Evolutionary conservation across 2,797 vertebrate species (phyloP), one percentile per base, ranked within the genome.

Genomic region (Pangasius djambal): DNA sequence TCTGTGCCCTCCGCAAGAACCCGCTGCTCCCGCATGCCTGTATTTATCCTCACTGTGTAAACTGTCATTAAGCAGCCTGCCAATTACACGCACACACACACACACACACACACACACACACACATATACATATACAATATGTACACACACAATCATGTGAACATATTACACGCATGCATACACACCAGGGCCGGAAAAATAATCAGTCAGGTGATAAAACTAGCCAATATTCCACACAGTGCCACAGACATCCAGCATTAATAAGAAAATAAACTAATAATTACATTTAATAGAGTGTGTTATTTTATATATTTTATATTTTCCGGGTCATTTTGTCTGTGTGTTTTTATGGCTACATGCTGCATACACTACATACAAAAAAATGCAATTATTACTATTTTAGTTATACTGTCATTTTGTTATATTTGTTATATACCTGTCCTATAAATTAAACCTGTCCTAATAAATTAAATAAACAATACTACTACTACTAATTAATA

Each of bases 61-160:
- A 92, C 92, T 89, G 91, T 92, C 93, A 95, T 95, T 94, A 93
- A 93, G 93, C 92, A 92, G 92, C 92, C 92, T 92, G 91, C 81
- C 92, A 94, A 92, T 94, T 94, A 93, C 83, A 90, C 86, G 90
- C 91, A 77, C 86, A 89, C 89, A 90, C 89, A 86, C 44, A 75
- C 44, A 50, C 44, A 85, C 69, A 83, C 44, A 78, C 70, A 70
- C n/a, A 82, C 81, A 75, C 20, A 63, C 55, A 75, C 77, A 83
- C 37, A 57, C 57, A 85, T 48, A 40, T 34, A 78, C 22, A 57
- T 28, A 50, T 6, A 63, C n/a, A 57, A 18, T 57, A 28, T 37
- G 63, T 13, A 48, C 34, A 50, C 10, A 55, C 40, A 44, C 72
- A 52, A 20, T 9, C 37, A 44, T 16, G 4, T 20, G 7, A 63